Conservation (phyloP, 1,140 invertebrate genomes). For the Papilio helenus region DNA sequence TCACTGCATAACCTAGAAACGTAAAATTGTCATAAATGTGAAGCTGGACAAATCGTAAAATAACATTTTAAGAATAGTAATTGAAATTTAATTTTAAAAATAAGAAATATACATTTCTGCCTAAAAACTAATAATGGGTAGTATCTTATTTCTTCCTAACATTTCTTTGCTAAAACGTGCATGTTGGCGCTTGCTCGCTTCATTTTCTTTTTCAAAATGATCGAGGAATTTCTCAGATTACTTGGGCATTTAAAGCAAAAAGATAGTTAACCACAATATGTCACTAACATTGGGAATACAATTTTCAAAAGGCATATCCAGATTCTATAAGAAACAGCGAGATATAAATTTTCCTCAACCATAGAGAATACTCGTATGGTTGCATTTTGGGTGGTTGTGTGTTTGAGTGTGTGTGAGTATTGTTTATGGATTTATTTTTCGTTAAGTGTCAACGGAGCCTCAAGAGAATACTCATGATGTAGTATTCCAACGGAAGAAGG, state of each 20-base stretch:
- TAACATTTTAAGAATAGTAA: not conserved
- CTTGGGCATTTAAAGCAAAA: not conserved
- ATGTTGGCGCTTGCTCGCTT: conserved; percentile 38
- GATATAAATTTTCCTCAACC: not conserved
- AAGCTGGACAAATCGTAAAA: not conserved
- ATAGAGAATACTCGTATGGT: not conserved
- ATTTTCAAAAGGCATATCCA: not conserved
- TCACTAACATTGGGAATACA: too few relatives aligned
- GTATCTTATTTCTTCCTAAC: not conserved
- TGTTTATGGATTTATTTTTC: not conserved
- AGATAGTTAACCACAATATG: not conserved
- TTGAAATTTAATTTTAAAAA: not conserved
- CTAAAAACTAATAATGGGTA: not conserved
- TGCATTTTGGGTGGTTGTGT: not conserved
- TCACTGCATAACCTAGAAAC: not conserved
- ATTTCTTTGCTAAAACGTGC: conserved; percentile 26
- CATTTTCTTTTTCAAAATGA: conserved; percentile 11
- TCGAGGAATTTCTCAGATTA: not conserved
- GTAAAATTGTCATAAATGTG: not conserved
- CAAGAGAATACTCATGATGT: conserved; percentile 70
- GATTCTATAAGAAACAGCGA: not conserved
- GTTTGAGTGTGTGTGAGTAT: not conserved
- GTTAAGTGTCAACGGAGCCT: conserved; percentile 36
- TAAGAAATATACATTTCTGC: not conserved
- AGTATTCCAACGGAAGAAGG: conserved; percentile 71